phyloP scores from a whole-genome alignment of 2,888 invertebrate species.

The Andrena bucephala region DNA sequence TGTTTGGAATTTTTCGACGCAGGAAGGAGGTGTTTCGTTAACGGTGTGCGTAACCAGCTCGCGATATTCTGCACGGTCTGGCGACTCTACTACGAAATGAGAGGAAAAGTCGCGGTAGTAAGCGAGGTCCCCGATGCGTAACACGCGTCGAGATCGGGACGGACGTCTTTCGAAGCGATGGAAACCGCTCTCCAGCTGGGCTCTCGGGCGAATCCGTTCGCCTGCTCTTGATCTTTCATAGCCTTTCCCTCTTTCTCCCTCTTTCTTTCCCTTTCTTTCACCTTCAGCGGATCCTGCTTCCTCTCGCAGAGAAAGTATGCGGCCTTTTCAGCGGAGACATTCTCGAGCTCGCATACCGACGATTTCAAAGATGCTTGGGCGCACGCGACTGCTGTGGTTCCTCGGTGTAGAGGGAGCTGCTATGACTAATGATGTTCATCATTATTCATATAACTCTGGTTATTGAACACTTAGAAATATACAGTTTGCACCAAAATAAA shows the following conservation, averaged over 20 bases:
- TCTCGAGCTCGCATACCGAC: slow-evolving; percentile 65
- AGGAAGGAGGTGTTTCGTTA: slow-evolving; percentile 7
- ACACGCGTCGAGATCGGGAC: slow-evolving; percentile 22
- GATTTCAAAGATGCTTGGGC: slow-evolving; percentile 54
- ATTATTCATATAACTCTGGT: too few relatives aligned
- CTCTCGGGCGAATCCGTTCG: slow-evolving; percentile 32
- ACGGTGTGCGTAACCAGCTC: slow-evolving; percentile 6
- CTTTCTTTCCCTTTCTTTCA: slow-evolving; percentile 25
- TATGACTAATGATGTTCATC: background rate
- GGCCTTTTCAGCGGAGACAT: slow-evolving; percentile 59
- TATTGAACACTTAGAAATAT: background rate
- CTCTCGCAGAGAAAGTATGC: slow-evolving; percentile 74
- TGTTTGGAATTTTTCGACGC: background rate
- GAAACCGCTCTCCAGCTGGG: slow-evolving; percentile 37
- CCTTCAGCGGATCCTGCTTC: slow-evolving; percentile 34
- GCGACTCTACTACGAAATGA: slow-evolving; percentile 11
- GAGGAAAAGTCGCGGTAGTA: slow-evolving; percentile 8
- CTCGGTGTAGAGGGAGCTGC: background rate
- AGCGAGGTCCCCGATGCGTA: slow-evolving; percentile 17
- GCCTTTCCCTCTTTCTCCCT: slow-evolving; percentile 37
- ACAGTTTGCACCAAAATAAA: too few relatives aligned
- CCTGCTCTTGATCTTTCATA: slow-evolving; percentile 64
- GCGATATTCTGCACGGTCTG: background rate
- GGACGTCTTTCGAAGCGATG: slow-evolving; percentile 15
- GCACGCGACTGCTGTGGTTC: background rate